Conservation (phyloP, 2,113 vertebrate species). For the Antigone vipio region DNA sequence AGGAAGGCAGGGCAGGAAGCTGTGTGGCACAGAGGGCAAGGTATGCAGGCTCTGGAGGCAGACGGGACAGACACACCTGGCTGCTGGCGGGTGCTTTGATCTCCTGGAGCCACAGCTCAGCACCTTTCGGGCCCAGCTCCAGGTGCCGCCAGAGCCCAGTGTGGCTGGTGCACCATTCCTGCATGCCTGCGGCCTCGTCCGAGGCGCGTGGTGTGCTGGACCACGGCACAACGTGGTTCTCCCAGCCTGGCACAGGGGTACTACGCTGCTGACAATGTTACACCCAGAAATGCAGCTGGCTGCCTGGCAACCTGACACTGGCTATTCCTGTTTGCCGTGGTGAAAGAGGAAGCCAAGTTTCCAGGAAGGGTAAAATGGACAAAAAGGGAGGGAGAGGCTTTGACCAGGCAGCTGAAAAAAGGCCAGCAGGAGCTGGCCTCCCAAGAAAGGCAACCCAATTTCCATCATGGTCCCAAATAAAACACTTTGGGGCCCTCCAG, state of each 20-base stretch:
- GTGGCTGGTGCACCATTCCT: not conserved
- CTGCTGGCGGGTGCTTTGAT: not conserved
- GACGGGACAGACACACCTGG: not conserved
- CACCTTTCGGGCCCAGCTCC: not conserved
- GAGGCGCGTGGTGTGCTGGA: fast-evolving
- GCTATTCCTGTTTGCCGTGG: not conserved
- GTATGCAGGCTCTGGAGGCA: not conserved
- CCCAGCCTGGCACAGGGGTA: not conserved
- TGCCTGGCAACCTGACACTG: not conserved
- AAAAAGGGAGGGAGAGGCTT: not conserved
- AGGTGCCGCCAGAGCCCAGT: fast-evolving
- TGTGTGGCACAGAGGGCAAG: not conserved
- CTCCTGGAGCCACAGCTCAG: not conserved
- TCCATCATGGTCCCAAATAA: not conserved
- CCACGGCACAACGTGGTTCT: fast-evolving
- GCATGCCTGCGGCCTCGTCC: not conserved
- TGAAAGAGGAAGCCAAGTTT: not conserved
- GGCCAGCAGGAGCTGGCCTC: not conserved
- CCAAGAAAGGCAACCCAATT: not conserved
- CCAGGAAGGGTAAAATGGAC: not conserved
- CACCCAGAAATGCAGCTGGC: too few species aligned
- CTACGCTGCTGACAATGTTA: not conserved
- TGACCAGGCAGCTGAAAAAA: not conserved
- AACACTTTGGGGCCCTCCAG: not conserved
- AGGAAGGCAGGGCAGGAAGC: not conserved